Percentiles rank a stretch among this genome's conserved stretches.
Conservation (phyloP, 1,140 invertebrate species). For the Achatina immaculata region DNA sequence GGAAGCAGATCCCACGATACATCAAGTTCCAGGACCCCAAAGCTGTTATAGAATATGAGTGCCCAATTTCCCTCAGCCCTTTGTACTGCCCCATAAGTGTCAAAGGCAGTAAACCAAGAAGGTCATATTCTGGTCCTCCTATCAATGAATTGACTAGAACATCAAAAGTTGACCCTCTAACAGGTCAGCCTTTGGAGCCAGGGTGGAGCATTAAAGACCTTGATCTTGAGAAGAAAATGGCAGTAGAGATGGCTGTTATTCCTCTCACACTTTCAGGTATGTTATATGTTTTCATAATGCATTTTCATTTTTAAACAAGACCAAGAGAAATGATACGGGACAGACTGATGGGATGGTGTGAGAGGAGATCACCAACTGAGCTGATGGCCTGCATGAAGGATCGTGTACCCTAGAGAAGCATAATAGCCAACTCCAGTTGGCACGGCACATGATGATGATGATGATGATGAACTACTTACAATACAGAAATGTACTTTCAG, state of each 20-base stretch:
- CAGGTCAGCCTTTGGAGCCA: constrained; percentile 47
- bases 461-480: too few relatives aligned
- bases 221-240: constrained; percentile 59
- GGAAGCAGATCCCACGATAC: constrained; percentile 60
- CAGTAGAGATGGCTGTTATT: constrained; percentile 46
- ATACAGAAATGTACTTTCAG: too few relatives aligned
- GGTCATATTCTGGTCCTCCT: constrained; percentile 61
- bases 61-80: constrained; percentile 63
- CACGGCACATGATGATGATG: too few relatives aligned
- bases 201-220: constrained; percentile 61
- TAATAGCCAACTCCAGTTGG: too few relatives aligned
- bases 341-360: too few relatives aligned
- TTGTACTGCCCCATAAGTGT: constrained; percentile 64
- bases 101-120: constrained; percentile 59
- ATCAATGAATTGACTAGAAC: constrained; percentile 62
- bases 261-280: constrained; percentile 62
- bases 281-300: constrained; percentile 10
- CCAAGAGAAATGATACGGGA: too few relatives aligned
- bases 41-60: constrained; percentile 54
- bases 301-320: too few relatives aligned
- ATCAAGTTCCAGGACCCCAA: constrained; percentile 56
- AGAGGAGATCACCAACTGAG: too few relatives aligned
- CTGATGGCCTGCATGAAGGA: too few relatives aligned
- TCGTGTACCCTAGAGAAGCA: too few relatives aligned
- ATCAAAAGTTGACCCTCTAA: constrained; percentile 64